Evolutionary conservation across 2,797 vertebrate species (phyloP), one percentile per base, ranked within the genome.

Genomic region (Tachyglossus aculeatus): DNA sequence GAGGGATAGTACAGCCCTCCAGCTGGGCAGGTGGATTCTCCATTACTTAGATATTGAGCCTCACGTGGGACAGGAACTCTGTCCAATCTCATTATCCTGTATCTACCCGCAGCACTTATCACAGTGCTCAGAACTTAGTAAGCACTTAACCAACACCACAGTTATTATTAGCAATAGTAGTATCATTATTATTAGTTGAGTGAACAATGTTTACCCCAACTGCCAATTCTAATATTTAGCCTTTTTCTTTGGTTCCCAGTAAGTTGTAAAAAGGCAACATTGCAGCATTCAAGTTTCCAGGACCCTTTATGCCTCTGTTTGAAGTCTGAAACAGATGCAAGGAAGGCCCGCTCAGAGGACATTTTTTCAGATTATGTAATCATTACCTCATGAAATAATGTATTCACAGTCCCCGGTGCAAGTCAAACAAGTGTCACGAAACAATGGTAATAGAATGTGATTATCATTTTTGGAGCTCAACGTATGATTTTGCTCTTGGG

Each of bases 221-320:
- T 61, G 44, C 52, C 72, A 53, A 60, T 67, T 64, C n/a, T 75
- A 11, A 60, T 56, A 53, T 36, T 22, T 34, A 74, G 67, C 7
- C 27, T 64, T 16, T 16, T 59, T 57, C 37, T 61, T 74, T 33
- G 5, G 59, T 56, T 71, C n/a, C n/a, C 27, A 29, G 7, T 44
- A 74, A 57, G 18, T 47, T 67, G 57, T 36, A 55, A 67, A 63
- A 75, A 32, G 44, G 27, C 74, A 75, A 82, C 66, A 54, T 36
- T 39, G 33, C 7, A 43, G 14, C 13, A 55, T 19, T 33, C 51
- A n/a, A 54, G 19, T 11, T 45, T 61, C 21, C 69, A 64, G n/a
- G 18, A 67, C 19, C 51, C 54, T 32, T 38, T 72, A 24, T 4
- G 60, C 37, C 45, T 39, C 31, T 50, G 45, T 29, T 33, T 67